Base-by-base conservation (phyloP, 2,888 invertebrate species). In the Cremastinae sp. region DNA sequence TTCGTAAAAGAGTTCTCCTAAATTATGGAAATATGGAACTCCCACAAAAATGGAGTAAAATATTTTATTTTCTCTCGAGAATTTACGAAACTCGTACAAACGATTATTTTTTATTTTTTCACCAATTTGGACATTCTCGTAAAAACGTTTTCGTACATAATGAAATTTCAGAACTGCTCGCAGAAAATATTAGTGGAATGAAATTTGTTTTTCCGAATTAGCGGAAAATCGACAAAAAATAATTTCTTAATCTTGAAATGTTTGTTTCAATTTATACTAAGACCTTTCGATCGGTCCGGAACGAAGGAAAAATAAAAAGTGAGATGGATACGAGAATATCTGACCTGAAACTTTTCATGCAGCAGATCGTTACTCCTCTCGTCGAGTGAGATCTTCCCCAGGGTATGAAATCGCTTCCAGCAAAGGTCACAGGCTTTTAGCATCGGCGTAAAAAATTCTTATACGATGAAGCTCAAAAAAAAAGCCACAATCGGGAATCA, bases 261-360 rank as follows among this genome's bases (percentile, higher is more conserved):
- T 43, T 4, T 61, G 0, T 14, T 22, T 5, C 35, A 59, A 14
- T 14, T 8, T 12, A 10, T n/a, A 3, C 28, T 28, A 3, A 28
- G 28, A 28, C 28, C 28, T 28, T 5, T 0, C 5, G 16, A 41
- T 22, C 3, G 28, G 12, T 14, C 9, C 12, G 8, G 22, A 16
- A 4, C n/a, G n/a, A 35, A 3, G 22, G 18, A 12, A 43, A 45
- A 49, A 53, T 12, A 45, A 62, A 51, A 9, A 68, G 12, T 12
- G 8, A 59, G 28, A 9, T 12, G 41, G 22, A 18, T 58, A 69
- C 58, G 59, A 76, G 69, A 76, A 76, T 76, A 76, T 65, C 76
- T 73, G 76, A 76, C 76, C 76, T 73, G 64, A 73, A 73, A 73
- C 47, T 73, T 61, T 65, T 53, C 75, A 72, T 49, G 68, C 49